These are phyloP conservation scores for Centropus unirufus DNA, from an alignment of 2,113 vertebrate genomes.

Conservation along the genomic window DNA sequence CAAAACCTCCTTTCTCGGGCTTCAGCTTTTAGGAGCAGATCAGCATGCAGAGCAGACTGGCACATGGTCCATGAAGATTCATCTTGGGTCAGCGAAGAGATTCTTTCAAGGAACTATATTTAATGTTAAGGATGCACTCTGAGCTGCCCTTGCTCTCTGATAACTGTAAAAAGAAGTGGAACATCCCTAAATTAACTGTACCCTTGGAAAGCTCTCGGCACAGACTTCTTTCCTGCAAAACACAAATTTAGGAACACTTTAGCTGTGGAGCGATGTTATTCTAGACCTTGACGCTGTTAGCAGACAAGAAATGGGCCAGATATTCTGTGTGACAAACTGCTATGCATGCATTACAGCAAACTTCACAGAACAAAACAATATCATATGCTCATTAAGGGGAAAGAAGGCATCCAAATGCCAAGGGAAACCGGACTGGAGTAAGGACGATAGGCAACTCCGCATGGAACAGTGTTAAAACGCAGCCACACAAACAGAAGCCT, in stretches of 20 bases:
- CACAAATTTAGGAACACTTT: background rate
- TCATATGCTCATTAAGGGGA: background rate
- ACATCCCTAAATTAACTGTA: background rate
- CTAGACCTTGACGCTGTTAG: background rate
- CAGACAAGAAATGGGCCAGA: background rate
- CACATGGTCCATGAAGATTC: background rate
- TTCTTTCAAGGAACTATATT: background rate
- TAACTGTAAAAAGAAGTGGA: background rate
- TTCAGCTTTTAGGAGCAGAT: background rate
- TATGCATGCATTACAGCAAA: background rate
- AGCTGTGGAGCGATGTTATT: background rate
- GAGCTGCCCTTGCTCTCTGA: background rate
- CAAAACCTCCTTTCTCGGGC: too few relatives aligned
- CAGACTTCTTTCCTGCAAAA: background rate
- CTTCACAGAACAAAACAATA: background rate
- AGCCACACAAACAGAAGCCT: background rate
- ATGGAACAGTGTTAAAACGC: too few relatives aligned
- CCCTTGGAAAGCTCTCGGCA: background rate
- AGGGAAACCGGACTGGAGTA: background rate
- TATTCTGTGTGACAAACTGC: background rate
- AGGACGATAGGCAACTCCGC: background rate
- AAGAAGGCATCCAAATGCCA: background rate
- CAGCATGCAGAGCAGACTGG: background rate
- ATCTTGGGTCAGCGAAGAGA: background rate
- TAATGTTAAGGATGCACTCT: background rate